These are phyloP conservation scores for Hemiscyllium ocellatum DNA, from an alignment of 2,113 vertebrate genomes.

Conservation along the genomic window DNA sequence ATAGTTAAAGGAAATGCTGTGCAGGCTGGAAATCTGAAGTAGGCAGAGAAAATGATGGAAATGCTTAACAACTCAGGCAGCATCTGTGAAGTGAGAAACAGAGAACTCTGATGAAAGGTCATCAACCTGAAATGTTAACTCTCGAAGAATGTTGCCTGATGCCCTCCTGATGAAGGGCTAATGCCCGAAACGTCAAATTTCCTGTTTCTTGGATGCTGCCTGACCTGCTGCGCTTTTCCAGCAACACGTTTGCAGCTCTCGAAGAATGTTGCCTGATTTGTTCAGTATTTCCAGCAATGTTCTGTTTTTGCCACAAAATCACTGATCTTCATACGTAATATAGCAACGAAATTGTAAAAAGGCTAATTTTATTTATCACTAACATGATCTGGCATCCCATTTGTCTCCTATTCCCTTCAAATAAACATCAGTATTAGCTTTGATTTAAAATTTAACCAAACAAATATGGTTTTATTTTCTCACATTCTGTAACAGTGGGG, in stretches of 20 bases:
- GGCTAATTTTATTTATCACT: not conserved
- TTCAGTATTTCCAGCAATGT: not conserved
- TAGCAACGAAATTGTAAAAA: not conserved
- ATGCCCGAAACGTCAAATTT: too few relatives aligned
- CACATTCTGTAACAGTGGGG: too few relatives aligned
- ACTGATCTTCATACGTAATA: not conserved
- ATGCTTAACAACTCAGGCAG: not conserved
- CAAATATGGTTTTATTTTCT: not conserved
- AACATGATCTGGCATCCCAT: not conserved
- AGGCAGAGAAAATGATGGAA: not conserved
- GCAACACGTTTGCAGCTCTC: too few relatives aligned
- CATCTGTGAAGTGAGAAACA: not conserved
- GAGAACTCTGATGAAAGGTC: not conserved
- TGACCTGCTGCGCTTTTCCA: too few relatives aligned
- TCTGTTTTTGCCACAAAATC: too few relatives aligned
- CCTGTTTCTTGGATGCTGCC: too few relatives aligned
- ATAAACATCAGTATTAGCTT: not conserved
- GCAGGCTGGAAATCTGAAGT: not conserved
- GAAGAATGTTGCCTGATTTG: not conserved
- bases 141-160: not conserved
- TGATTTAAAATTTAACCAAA: not conserved
- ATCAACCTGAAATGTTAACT: not conserved
- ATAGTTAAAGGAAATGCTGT: not conserved
- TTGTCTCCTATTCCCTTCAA: not conserved
- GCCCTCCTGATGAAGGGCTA: too few relatives aligned